A percentile compares a stretch with the other conserved stretches of the same genome.
Evolutionary conservation across 2,888 invertebrate species (phyloP).

Genomic region (Folsomia manolachei): DNA sequence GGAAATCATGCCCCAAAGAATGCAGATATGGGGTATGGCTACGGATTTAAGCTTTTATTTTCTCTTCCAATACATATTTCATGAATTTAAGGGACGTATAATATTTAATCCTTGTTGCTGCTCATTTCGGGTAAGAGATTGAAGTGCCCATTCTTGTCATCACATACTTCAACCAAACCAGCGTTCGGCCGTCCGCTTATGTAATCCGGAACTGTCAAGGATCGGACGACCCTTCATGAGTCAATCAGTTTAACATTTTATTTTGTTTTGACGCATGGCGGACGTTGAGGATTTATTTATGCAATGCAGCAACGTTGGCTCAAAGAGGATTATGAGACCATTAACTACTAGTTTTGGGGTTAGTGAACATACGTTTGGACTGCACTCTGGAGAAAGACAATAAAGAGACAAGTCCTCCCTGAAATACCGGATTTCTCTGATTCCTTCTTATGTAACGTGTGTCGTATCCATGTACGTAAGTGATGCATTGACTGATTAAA

Average conservation of each 20-base stretch:
- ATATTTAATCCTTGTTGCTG: neutral
- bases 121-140: neutral
- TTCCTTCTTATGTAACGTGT: too few species aligned
- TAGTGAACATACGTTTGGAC: neutral
- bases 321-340: neutral
- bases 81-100: too few species aligned
- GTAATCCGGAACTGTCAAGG: neutral
- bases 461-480: too few species aligned
- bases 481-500: too few species aligned
- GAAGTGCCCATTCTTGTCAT: too few species aligned
- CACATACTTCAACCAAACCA: neutral
- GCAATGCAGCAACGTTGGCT: constrained; percentile 1
- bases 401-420: neutral
- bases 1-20: neutral
- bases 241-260: constrained; percentile 7
- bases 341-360: neutral
- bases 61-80: too few species aligned
- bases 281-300: constrained; percentile 30
- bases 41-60: too few species aligned
- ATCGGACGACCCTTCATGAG: neutral
- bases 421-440: too few species aligned
- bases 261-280: constrained; percentile 26
- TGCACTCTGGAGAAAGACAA: neutral
- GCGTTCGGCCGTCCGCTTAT: neutral
- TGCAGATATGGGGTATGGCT: too few species aligned